Conservation (phyloP, 2,113 vertebrate genomes). For the Rhinopomastus cyanomelas region DNA sequence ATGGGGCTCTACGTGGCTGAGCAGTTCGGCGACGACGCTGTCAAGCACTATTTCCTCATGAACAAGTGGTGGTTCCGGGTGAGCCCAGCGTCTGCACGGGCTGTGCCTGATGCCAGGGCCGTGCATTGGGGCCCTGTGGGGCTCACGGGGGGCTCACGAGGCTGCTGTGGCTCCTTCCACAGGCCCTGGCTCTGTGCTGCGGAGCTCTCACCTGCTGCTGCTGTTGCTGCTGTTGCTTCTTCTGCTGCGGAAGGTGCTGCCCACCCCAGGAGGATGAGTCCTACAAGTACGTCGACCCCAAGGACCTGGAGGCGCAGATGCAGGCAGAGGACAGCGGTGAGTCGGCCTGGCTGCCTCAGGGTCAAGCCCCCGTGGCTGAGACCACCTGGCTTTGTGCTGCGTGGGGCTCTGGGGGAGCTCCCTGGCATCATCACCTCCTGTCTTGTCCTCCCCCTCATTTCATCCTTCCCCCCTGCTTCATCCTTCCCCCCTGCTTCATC, state of each 20-base stretch:
- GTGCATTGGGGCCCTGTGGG: no score
- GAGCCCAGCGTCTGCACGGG: background rate
- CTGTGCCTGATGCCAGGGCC: background rate
- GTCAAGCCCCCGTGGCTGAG: no score
- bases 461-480: fast-evolving
- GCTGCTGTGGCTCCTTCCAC: background rate
- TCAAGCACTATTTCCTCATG: conserved; percentile 91
- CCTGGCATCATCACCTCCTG: no score
- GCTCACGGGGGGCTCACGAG: fast-evolving
- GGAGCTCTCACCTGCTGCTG: conserved; percentile 85
- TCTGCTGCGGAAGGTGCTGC: conserved; percentile 87
- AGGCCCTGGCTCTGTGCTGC: conserved; percentile 84
- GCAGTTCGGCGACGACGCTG: conserved; percentile 91
- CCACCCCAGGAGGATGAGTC: conserved; percentile 80
- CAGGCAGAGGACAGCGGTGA: conserved; percentile 77
- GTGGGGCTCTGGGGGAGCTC: background rate
- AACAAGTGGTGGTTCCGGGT: conserved; percentile 98
- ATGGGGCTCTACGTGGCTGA: conserved; percentile 92
- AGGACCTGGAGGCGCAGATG: conserved; percentile 86
- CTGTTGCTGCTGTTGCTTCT: conserved; percentile 91
- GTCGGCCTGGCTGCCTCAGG: background rate
- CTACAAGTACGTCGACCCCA: conserved; percentile 82
- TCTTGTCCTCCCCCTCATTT: fast-evolving
- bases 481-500: no score
- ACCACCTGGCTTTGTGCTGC: background rate